Conservation (phyloP, 2,888 invertebrate species). For the Eristalis intricaria region DNA sequence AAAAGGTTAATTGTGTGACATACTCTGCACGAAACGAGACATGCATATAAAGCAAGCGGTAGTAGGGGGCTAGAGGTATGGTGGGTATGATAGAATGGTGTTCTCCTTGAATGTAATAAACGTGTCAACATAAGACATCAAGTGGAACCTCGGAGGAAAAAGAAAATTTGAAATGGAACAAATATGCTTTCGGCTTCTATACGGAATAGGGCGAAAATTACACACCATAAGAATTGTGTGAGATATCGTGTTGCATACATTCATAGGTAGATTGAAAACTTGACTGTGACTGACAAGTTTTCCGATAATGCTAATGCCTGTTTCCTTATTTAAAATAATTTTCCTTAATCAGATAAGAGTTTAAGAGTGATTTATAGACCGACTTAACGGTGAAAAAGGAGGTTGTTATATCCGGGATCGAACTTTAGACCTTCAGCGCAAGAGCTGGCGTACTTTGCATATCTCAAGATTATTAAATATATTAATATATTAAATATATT, state of each 20-base stretch:
- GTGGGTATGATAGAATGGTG: neutral
- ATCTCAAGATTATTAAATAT: no score
- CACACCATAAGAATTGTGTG: neutral
- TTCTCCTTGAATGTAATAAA: conserved; percentile 58
- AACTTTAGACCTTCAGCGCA: no score
- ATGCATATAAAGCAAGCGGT: conserved; percentile 5
- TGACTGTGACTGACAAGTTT: conserved; percentile 45
- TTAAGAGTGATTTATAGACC: no score
- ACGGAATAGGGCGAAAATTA: neutral
- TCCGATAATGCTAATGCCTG: conserved; percentile 22
- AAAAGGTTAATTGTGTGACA: conserved; percentile 65
- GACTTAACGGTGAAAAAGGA: no score
- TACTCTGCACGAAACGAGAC: conserved; percentile 30
- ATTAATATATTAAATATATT: no score
- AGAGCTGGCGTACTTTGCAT: no score
- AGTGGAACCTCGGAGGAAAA: conserved; percentile 23
- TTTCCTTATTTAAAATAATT: no score
- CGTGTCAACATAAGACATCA: conserved; percentile 47
- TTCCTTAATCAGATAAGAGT: no score
- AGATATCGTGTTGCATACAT: no score
- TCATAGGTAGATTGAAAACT: neutral
- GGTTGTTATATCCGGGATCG: no score
- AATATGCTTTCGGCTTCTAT: conserved; percentile 30
- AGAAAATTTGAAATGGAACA: conserved; percentile 32
- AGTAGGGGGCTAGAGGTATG: neutral